Evolutionary conservation across 2,797 vertebrate species (phyloP), one percentile per base, ranked within the genome.

Genomic region (Protonibea diacanthus): DNA sequence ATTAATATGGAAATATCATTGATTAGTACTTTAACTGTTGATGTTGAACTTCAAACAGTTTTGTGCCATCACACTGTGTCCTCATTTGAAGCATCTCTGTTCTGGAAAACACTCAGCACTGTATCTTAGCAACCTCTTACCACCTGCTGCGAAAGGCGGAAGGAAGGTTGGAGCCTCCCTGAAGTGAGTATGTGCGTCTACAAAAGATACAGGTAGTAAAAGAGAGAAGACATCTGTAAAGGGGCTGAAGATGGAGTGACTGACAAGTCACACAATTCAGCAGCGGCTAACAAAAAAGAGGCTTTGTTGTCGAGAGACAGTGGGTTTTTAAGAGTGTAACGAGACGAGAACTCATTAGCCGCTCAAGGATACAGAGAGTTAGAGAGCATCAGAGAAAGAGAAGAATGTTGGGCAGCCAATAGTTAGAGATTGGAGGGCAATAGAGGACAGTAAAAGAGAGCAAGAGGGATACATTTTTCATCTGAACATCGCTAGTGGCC

Each of bases 81-180:
- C 61, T 80, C 64, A 20, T 76, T 72, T 7, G 38, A 80, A 79
- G 47, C 69, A 56, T 60, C 57, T 79, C 45, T 23, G 51, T 72
- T 69, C 25, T 65, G 48, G 49, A 79, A 75, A 76, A 59, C 58
- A 40, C 60, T 71, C 58, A 67, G 74, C 57, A 65, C 77, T 33
- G 89, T 92, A 83, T 85, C 92, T 81, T 89, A 93, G 91, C 92
- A 93, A 90, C 92, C 70, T 53, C 66, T 77, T 29, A 77, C 57
- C 80, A 70, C 81, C 82, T 56, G 76, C 56, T 58, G 60, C 52
- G 82, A 81, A 40, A 56, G 71, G 71, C 21, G 51, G 56, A 74
- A 69, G 47, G 60, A 76, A 76, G 69, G 68, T 74, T 80, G 29
- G 44, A 74, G 33, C 33, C 33, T 38, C 33, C 8, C 33, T 9